Evolutionary conservation across 2,113 vertebrate genomes (phyloP).

Genomic region (Archocentrus centrarchus): DNA sequence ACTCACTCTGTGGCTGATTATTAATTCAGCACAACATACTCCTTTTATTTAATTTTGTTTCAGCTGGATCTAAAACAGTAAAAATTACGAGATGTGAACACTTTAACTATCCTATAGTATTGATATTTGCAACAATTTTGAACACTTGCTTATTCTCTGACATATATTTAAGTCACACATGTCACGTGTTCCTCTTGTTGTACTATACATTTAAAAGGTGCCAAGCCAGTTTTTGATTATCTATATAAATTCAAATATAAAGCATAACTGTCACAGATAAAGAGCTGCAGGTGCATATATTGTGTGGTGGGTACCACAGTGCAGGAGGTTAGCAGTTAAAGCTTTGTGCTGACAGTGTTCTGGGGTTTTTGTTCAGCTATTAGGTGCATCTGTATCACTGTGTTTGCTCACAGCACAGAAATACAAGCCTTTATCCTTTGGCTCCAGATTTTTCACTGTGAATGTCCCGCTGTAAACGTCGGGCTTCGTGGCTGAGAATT

Average conservation of each 20-base stretch:
- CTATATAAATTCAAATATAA: no score
- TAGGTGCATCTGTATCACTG: slow-evolving; percentile 24
- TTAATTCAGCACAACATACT: neutral
- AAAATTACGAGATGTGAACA: neutral
- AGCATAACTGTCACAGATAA: no score
- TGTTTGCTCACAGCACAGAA: slow-evolving; percentile 44
- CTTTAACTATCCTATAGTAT: neutral
- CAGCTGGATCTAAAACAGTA: accelerated
- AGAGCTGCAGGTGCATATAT: neutral
- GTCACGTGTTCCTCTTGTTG: no score
- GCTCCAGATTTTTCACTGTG: slow-evolving; percentile 9
- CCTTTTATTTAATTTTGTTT: neutral
- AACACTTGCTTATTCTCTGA: neutral
- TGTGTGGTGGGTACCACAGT: neutral
- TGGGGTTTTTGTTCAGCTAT: slow-evolving; percentile 36
- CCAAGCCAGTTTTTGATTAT: no score
- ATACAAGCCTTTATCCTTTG: slow-evolving; percentile 34
- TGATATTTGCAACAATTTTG: neutral
- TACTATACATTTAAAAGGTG: no score
- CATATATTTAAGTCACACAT: no score
- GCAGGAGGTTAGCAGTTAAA: neutral
- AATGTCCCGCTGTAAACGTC: neutral
- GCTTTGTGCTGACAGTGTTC: neutral
- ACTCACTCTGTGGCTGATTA: neutral
- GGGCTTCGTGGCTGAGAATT: neutral